phyloP scores from a whole-genome alignment of 30 jellyfish, hydroid and myxozoan genomes.

The Turritopsis dohrnii region DNA sequence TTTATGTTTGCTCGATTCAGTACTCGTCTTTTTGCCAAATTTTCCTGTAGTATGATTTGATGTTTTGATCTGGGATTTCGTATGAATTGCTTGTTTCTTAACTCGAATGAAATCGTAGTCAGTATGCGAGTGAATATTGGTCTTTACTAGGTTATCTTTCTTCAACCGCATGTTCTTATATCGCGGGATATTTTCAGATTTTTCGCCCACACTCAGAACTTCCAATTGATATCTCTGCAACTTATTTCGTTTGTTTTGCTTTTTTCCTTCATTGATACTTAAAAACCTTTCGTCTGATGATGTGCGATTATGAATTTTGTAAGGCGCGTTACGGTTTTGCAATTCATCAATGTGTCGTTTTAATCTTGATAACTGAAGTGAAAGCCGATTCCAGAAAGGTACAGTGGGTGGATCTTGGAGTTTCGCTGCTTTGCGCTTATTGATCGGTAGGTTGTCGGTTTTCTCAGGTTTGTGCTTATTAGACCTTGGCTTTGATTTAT shows the following conservation, averaged over 20 bases:
- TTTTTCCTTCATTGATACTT: background rate
- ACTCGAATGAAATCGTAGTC: background rate
- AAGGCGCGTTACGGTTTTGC: background rate
- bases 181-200: background rate
- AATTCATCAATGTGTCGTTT: background rate
- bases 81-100: background rate
- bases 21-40: background rate
- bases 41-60: background rate
- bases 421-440: background rate
- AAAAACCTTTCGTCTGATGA: background rate
- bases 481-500: background rate
- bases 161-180: background rate
- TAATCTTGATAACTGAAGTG: slow-evolving; percentile 13
- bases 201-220: background rate
- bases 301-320: background rate
- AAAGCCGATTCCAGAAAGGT: background rate
- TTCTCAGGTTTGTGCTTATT: background rate
- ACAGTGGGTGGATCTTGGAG: background rate
- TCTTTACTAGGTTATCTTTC: background rate
- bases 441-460: background rate
- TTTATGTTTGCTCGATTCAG: background rate
- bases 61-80: background rate
- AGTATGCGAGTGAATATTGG: background rate
- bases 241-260: background rate
- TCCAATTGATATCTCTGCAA: background rate